Conservation (phyloP, 2,797 vertebrate species). For the Cossypha caffra region DNA sequence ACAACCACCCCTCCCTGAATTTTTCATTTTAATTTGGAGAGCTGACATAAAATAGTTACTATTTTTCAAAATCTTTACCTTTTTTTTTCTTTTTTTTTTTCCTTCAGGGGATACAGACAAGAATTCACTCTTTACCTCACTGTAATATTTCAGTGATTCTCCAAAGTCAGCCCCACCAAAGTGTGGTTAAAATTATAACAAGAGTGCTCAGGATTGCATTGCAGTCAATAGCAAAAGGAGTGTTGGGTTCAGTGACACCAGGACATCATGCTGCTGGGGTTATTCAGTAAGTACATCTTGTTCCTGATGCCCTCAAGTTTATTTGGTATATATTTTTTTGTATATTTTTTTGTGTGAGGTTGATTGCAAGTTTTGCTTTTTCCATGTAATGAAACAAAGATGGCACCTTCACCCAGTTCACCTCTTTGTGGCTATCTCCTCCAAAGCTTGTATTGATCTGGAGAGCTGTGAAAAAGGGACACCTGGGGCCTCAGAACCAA, state of each 20-base stretch:
- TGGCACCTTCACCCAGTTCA: background rate
- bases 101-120: background rate
- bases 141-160: background rate
- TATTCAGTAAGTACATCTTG: background rate
- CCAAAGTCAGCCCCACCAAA: background rate
- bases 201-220: background rate
- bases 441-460: fast-evolving
- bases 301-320: background rate
- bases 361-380: background rate
- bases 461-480: background rate
- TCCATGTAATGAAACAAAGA: background rate
- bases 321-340: background rate
- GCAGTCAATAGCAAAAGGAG: background rate
- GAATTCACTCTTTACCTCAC: background rate
- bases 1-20: fast-evolving
- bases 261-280: background rate
- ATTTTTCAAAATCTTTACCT: background rate
- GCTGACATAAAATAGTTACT: background rate
- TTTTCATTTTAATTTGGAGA: background rate
- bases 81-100: background rate
- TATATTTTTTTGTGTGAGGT: background rate
- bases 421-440: background rate
- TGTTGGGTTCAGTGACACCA: background rate
- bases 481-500: background rate
- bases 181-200: background rate